Conservation (phyloP, 2,113 vertebrate genomes). For the Seriola rivoliana region DNA sequence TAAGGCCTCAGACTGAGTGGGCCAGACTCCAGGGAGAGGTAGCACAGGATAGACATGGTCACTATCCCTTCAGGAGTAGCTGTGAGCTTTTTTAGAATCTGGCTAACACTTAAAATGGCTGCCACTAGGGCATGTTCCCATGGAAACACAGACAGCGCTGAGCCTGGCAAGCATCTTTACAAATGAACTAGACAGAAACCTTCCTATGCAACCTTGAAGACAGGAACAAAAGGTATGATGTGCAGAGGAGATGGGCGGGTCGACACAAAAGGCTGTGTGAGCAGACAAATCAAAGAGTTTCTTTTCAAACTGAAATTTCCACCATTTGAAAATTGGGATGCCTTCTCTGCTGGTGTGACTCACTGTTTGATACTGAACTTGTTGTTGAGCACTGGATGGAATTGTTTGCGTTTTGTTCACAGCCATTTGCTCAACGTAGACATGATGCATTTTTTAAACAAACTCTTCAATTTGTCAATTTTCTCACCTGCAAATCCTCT, state of each 20-base stretch:
- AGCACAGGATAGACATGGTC: slow-evolving; percentile 45
- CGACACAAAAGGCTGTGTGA: not conserved
- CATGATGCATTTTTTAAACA: not conserved
- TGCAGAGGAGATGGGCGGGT: slow-evolving; percentile 18
- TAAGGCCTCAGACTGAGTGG: slow-evolving; percentile 31
- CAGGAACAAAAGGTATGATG: slow-evolving; percentile 40
- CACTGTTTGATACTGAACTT: not conserved
- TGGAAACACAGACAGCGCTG: slow-evolving; percentile 68
- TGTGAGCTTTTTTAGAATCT: slow-evolving; percentile 55
- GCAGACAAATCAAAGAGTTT: not conserved
- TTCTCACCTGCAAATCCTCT: slow-evolving; percentile 92
- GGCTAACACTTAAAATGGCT: slow-evolving; percentile 51
- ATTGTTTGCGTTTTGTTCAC: not conserved
- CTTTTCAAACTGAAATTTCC: slow-evolving; percentile 1
- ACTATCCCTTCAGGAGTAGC: slow-evolving; percentile 45
- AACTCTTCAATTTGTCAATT: not conserved
- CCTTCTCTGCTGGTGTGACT: not conserved
- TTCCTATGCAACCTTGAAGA: slow-evolving; percentile 62
- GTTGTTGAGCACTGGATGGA: not conserved
- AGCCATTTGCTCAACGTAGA: not conserved
- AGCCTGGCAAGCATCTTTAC: slow-evolving; percentile 43
- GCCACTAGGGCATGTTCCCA: slow-evolving; percentile 66
- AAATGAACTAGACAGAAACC: slow-evolving; percentile 47
- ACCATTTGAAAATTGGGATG: not conserved
- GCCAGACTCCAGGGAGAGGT: slow-evolving; percentile 34